phyloP scores from a whole-genome alignment of 2,888 invertebrate genomes.

The Pristionchus fissidentatus region DNA sequence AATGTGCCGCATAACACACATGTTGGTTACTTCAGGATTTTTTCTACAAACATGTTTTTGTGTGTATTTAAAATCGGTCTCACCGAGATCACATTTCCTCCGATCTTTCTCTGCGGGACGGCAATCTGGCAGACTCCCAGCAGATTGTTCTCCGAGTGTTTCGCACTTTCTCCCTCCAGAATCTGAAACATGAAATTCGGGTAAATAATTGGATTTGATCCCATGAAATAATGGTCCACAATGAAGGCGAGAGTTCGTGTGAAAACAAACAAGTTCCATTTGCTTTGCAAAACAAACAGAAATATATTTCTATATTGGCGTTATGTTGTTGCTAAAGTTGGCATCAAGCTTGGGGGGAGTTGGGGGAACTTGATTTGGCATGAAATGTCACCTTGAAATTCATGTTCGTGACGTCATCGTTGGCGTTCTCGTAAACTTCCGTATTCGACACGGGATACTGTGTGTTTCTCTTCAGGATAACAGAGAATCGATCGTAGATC shows the following conservation, averaged over 20 bases:
- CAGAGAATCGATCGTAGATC: neutral
- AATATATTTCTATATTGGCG: too few relatives aligned
- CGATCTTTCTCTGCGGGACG: constrained; percentile 2
- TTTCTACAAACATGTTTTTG: too few relatives aligned
- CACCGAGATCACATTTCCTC: neutral
- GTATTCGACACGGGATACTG: constrained; percentile 3
- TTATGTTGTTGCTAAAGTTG: too few relatives aligned
- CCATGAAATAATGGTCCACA: too few relatives aligned
- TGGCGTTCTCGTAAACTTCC: neutral
- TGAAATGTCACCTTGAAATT: neutral
- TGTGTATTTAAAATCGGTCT: too few relatives aligned
- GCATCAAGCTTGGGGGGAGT: too few relatives aligned
- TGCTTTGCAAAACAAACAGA: too few relatives aligned
- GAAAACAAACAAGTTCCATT: too few relatives aligned
- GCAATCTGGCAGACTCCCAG: neutral
- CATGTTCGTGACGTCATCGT: neutral
- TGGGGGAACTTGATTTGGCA: too few relatives aligned
- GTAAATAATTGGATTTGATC: too few relatives aligned
- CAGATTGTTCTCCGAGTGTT: neutral
- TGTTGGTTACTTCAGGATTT: neutral
- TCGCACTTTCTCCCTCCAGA: constrained; percentile 1
- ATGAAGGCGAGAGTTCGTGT: too few relatives aligned
- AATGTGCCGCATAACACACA: neutral
- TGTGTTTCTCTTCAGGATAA: constrained; percentile 23
- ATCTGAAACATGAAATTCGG: neutral